A percentile compares a stretch with the other conserved stretches of the same genome.
These are phyloP conservation scores for Acronicta leporina DNA, from an alignment of 2,888 invertebrate genomes.

Conservation along the genomic window DNA sequence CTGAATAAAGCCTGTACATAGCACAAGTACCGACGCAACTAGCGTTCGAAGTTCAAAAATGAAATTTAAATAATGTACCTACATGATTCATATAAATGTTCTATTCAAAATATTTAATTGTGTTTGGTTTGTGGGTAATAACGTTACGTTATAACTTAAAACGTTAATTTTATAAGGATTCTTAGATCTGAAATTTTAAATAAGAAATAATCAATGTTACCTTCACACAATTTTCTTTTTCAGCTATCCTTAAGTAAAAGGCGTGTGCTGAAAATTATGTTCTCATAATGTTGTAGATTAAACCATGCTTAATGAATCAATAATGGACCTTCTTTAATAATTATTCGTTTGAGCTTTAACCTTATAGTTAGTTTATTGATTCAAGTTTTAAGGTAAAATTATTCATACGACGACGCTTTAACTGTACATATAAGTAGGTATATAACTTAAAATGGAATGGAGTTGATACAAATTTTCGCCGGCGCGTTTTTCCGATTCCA, in stretches of 20 bases:
- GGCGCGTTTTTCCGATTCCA: background rate
- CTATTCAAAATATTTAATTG: no score
- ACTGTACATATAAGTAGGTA: background rate
- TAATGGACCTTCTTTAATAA: no score
- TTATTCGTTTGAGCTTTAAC: no score
- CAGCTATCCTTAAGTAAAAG: background rate
- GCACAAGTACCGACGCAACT: slow-evolving; percentile 13
- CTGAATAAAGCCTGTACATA: slow-evolving; percentile 19
- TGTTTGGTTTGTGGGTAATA: no score
- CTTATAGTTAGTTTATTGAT: no score
- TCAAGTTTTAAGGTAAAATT: background rate
- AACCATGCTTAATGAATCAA: slow-evolving; percentile 12
- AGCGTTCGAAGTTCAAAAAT: background rate
- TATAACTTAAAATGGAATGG: slow-evolving; percentile 1
- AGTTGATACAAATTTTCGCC: slow-evolving; percentile 7
- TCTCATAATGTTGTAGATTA: background rate
- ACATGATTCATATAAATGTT: no score
- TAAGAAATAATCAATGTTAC: background rate
- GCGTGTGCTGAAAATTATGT: no score
- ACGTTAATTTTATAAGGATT: slow-evolving; percentile 1
- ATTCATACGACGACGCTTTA: slow-evolving; percentile 14
- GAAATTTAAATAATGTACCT: no score
- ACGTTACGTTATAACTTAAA: background rate
- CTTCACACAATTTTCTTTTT: background rate
- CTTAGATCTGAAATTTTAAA: background rate